Base-by-base conservation (phyloP, 1,140 invertebrate genomes). In the Lordiphosa mommai region DNA sequence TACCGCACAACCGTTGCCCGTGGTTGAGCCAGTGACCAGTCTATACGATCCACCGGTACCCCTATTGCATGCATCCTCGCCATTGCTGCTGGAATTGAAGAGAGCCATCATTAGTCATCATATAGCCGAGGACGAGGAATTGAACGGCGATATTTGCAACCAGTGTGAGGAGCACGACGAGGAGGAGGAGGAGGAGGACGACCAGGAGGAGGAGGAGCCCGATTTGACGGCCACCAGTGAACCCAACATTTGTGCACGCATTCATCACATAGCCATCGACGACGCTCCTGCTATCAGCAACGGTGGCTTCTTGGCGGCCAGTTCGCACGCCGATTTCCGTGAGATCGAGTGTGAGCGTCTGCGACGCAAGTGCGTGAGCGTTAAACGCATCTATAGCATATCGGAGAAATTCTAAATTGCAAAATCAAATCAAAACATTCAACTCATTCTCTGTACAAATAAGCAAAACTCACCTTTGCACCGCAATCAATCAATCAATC, bases 351-450 rank as follows among this genome's bases (percentile, higher is more conserved):
- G 86, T 74, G 86, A 88, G 49, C 76, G 86, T 46, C 61, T 88
- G 71, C 64, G 86, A 51, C 86, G 86, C 53, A 88, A 88, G 70
- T 88, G 86, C 76, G 86, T 88, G 77, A 88, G 82, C 71, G 86
- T 88, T 38, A 88, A 88, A 53, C 86, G 86, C 61, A 88, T 88
- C 55, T 88, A 88, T 82, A 88, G 86, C 74, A 88, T 88, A 77
- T 88, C 86, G 73, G 86, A 88, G 58, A 88, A 88, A 69, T 88
- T 88, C 64, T 88, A 72, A 80, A 82, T 58, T 55, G 33, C 20
- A 43, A 48, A 32, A 17, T 17, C 29, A 27, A 32, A 30, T 13
- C 40, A 23, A 53, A 55, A 29, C 13, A 46, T 17, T 48, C 55
- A 40, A 30, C 40, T 64, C 60, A 64, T 69, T 51, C 46, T 23